Conservation (phyloP, 1,140 invertebrate genomes). For the Platyura marginata region DNA sequence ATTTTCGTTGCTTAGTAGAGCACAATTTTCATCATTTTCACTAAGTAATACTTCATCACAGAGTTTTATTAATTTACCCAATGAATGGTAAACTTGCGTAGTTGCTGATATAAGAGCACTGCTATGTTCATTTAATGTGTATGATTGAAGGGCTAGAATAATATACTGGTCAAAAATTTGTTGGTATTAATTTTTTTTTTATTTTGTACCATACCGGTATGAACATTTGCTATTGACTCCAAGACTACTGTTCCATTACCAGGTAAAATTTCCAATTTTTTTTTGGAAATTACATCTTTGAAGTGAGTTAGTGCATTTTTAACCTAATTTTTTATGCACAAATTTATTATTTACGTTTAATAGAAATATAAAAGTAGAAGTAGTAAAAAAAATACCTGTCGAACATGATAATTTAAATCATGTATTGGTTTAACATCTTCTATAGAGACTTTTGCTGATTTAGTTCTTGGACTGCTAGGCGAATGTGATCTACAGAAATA, state of each 20-base stretch:
- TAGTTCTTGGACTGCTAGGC: conserved; percentile 34
- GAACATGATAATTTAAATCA: conserved; percentile 40
- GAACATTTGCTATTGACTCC: conserved; percentile 78
- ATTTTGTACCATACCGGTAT: conserved; percentile 32
- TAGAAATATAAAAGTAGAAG: background rate
- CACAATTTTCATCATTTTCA: conserved; percentile 40
- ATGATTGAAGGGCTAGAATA: conserved; percentile 33
- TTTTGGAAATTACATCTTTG: conserved; percentile 76
- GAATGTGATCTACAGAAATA: conserved; percentile 29
- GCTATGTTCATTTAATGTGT: conserved; percentile 50
- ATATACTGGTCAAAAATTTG: background rate
- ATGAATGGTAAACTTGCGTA: conserved; percentile 67
- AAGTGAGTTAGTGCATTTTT: conserved; percentile 70
- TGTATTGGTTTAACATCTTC: conserved; percentile 34
- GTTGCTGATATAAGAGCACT: conserved; percentile 44
- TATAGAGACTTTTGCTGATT: conserved; percentile 25
- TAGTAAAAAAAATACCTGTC: conserved; percentile 28
- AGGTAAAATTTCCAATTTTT: conserved; percentile 79
- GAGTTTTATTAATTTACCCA: conserved; percentile 71
- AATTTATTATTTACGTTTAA: background rate
- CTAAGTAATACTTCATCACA: conserved; percentile 70
- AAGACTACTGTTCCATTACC: conserved; percentile 83
- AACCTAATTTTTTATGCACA: conserved; percentile 28
- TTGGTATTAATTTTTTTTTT: too few species aligned
- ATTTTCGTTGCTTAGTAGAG: conserved; percentile 45